Evolutionary conservation across 2,888 invertebrate genomes (phyloP), one percentile per base, ranked within the genome.

Genomic region (Tuta absoluta): DNA sequence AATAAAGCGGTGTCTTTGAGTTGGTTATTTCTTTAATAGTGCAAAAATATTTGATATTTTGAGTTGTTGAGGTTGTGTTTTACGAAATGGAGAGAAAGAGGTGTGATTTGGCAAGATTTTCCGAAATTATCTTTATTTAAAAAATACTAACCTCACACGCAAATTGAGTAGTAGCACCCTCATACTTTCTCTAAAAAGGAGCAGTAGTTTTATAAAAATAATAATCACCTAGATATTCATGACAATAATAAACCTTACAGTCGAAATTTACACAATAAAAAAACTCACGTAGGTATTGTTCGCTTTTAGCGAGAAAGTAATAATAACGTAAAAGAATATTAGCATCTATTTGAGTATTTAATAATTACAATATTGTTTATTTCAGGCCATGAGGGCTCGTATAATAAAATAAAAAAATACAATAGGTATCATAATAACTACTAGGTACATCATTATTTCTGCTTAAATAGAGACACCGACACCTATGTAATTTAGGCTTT

Each of bases 81-180:
- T 41, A 60, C 69, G 78, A 68, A 72, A 86, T 89, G 89, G 90
- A 91, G 81, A 85, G 91, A 71, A 88, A 84, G 87, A 91, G 91
- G 91, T 91, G 91, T 61, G 48, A 57, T 56, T 56, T 45, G 45
- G 56, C 60, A 57, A 23, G 41, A 51, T 33, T n/a, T 56, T 33
- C 28, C 14, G 12, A 53, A 53, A 56, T 33, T 19, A 2, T 51
- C 51, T 23, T 23, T 23, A 51, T 23, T 45, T 45, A 45, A 45
- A 41, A 45, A 45, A 41, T 41, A 45, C 45, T 45, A 45, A 45
- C 45, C 17, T n/a, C 8, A n/a, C 45, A 45, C 45, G 45, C 45
- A 45, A 45, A n/a, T 45, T 17, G 8, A 41, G 14, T 17, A 45
- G 45, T 11, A 45, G 45, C 45, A 45, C 45, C 4, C 4, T 17